A percentile compares a stretch with the other conserved stretches of the same genome.
phyloP scores from a whole-genome alignment of 2,888 invertebrate genomes.

The Ptilodon capucinus region DNA sequence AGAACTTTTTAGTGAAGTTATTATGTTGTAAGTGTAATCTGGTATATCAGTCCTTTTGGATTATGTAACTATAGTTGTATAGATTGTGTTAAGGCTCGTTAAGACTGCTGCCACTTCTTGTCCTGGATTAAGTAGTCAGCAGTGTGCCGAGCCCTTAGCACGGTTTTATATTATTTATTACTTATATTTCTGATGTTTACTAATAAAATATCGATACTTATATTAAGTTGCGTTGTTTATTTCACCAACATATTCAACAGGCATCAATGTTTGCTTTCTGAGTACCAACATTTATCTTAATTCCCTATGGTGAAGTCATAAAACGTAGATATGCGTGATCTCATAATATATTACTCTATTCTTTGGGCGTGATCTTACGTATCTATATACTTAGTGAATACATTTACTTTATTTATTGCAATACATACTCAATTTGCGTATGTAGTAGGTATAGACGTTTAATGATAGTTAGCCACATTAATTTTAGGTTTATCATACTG shows the following conservation, averaged over 20 bases:
- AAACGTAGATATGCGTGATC: too few relatives aligned
- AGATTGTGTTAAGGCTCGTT: background rate
- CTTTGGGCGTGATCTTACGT: too few relatives aligned
- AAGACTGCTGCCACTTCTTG: background rate
- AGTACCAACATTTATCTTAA: too few relatives aligned
- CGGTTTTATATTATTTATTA: constrained; percentile 48
- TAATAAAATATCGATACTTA: constrained; percentile 44
- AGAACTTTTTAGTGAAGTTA: background rate
- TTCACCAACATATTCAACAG: too few relatives aligned
- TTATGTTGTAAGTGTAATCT: constrained; percentile 21
- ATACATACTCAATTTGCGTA: background rate
- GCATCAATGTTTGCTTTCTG: too few relatives aligned
- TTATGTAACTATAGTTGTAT: constrained; percentile 3
- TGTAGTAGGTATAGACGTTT: too few relatives aligned
- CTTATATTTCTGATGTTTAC: constrained; percentile 35
- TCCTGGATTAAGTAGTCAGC: too few relatives aligned
- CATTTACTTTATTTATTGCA: background rate
- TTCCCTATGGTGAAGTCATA: too few relatives aligned
- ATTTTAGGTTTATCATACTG: background rate
- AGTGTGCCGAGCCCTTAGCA: constrained; percentile 3
- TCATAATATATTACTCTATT: too few relatives aligned
- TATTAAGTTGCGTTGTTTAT: too few relatives aligned
- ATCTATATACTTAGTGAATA: too few relatives aligned
- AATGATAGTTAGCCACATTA: background rate
- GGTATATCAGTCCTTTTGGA: constrained; percentile 22